Evolutionary conservation across 2,797 vertebrate genomes (phyloP), one percentile per base, ranked within the genome.

Genomic region (Sebastes steindachneri): DNA sequence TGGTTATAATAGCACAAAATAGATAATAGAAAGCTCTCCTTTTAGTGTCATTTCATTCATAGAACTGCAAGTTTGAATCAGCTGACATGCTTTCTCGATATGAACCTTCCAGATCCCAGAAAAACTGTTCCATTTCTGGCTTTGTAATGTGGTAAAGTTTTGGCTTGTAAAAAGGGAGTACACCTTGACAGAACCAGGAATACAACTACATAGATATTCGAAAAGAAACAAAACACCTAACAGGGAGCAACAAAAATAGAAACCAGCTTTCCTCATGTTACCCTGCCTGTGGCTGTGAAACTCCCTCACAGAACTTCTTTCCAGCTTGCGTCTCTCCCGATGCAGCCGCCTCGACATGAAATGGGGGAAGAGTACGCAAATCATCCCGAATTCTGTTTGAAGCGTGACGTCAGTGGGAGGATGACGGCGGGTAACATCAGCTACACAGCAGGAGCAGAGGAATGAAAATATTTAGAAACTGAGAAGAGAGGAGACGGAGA

Each of bases 331-430:
- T 68, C 48, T 73, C 73, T 45, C 45, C 31, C 1, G 57, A 68
- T 59, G 83, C 68, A 29, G 25, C 45, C 2, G 25, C 59, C 66
- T 64, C 45, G 2, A 67, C 84, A 80, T 79, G 84, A 86, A 58
- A 63, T 17, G 17, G n/a, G 8, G 37, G 26, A 7, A 15, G 57
- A 58, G 63, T 7, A 54, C 58, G 29, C 64, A 70, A 51, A 72
- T 80, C 73, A 78, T 90, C 71, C 53, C 2, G 1, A 4, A 84
- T 84, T 82, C 86, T 68, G 73, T 84, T 87, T 86, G 83, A 87
- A 73, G 75, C 73, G 1, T 84, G 85, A 90, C 80, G 87, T 87
- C 85, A 87, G 83, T 10, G 28, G 63, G 77, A 77, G 66, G 37
- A 51, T 57, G 80, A 63, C 11, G 73, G 17, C 1, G 45, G 53